Conservation (phyloP, 1,140 invertebrate species). For the Nebria ingens region DNA sequence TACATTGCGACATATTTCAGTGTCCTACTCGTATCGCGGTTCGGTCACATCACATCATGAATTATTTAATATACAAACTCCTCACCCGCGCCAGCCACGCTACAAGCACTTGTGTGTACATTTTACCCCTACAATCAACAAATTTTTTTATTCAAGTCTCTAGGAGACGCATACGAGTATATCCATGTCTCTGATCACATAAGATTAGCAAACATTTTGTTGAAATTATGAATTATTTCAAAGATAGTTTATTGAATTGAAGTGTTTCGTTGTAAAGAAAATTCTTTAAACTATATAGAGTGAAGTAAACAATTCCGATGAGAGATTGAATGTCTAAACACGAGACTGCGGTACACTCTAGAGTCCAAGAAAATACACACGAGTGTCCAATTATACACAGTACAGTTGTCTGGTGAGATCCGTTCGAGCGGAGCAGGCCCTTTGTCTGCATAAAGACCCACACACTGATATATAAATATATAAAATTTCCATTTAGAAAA, state of each 20-base stretch:
- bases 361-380: background rate
- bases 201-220: too few species aligned
- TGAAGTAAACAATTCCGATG: too few species aligned
- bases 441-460: conserved; percentile 5
- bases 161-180: background rate
- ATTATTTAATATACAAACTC: background rate
- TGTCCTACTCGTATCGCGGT: background rate
- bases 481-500: conserved; percentile 35
- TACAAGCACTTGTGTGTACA: background rate
- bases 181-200: background rate
- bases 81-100: background rate
- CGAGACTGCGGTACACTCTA: background rate
- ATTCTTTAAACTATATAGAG: too few species aligned
- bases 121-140: too few species aligned
- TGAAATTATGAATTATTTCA: too few species aligned
- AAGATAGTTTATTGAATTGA: too few species aligned
- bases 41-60: background rate
- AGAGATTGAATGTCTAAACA: too few species aligned
- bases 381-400: background rate
- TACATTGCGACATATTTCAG: background rate
- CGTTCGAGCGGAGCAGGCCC: background rate
- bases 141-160: too few species aligned
- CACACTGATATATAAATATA: conserved; percentile 29
- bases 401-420: background rate
- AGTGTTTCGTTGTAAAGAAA: too few species aligned